phyloP scores from a whole-genome alignment of 2,113 vertebrate genomes.

The Vulpes vulpes region DNA sequence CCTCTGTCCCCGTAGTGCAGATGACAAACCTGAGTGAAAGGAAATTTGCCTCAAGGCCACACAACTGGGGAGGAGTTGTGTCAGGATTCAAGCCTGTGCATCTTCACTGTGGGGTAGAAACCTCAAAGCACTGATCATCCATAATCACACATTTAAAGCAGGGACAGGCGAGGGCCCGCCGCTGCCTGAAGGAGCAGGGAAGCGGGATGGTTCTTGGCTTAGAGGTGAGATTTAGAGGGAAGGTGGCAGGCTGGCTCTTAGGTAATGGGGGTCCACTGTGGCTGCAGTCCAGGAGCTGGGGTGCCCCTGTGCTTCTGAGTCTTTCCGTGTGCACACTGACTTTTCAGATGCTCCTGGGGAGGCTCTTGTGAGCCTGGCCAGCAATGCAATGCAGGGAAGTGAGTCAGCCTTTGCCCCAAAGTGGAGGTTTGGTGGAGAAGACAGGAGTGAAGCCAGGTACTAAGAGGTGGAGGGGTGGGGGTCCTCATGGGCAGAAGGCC shows the following conservation, averaged over 20 bases:
- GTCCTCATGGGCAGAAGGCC: rapidly evolving
- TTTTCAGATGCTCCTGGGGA: background rate
- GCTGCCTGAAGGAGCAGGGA: too few species aligned
- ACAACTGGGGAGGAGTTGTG: background rate
- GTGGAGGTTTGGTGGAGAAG: background rate
- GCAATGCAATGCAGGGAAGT: rapidly evolving
- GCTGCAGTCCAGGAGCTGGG: background rate
- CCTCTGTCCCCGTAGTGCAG: background rate
- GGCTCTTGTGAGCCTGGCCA: rapidly evolving
- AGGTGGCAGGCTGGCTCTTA: rapidly evolving
- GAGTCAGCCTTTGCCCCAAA: background rate
- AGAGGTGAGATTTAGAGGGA: background rate
- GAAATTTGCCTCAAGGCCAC: background rate
- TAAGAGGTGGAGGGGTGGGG: rapidly evolving
- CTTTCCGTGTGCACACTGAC: too few species aligned
- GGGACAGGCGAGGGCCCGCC: background rate
- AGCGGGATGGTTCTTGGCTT: too few species aligned
- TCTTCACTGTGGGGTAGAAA: background rate
- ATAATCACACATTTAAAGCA: background rate
- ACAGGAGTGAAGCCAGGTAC: too few species aligned
- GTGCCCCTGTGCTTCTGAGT: background rate
- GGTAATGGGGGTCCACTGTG: rapidly evolving
- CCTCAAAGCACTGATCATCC: background rate
- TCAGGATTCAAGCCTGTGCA: background rate
- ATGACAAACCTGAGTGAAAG: rapidly evolving